A percentile compares a stretch with the other conserved stretches of the same genome.
Evolutionary conservation across 2,888 invertebrate species (phyloP).

Genomic region (Calameuta filiformis): DNA sequence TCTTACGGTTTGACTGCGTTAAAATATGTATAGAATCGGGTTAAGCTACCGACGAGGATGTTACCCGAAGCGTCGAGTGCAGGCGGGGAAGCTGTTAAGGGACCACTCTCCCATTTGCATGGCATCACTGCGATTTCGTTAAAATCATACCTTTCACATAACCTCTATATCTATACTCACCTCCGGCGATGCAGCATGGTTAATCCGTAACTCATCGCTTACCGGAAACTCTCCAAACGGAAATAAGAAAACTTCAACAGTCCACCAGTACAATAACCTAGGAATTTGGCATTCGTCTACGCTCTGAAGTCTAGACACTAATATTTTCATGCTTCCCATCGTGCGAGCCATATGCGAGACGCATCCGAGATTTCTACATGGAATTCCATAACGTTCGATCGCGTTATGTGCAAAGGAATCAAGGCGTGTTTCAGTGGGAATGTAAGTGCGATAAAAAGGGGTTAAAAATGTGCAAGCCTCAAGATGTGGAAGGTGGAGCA

Average conservation of each 20-base stretch:
- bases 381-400: constrained; percentile 12
- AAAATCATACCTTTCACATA: constrained; percentile 44
- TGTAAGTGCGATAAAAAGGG: no score
- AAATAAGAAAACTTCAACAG: no score
- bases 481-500: no score
- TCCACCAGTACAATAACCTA: no score
- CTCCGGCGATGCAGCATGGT: no score
- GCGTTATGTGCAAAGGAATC: constrained; percentile 21
- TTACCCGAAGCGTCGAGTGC: constrained; percentile 37
- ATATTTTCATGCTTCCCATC: constrained; percentile 40
- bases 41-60: constrained; percentile 55
- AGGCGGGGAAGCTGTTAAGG: constrained; percentile 64
- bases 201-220: no score
- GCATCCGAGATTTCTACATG: constrained; percentile 31
- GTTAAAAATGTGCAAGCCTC: no score
- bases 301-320: no score
- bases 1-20: constrained; percentile 64
- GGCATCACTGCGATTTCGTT: constrained; percentile 58
- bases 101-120: constrained; percentile 57
- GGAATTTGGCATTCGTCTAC: no score
- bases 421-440: neutral
- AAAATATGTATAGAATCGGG: constrained; percentile 65
- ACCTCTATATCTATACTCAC: no score
- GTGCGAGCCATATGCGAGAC: constrained; percentile 41
- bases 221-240: no score